A percentile compares a stretch with the other conserved stretches of the same genome.
Evolutionary conservation across 1,140 invertebrate genomes (phyloP).

Genomic region (Eumeta japonica): DNA sequence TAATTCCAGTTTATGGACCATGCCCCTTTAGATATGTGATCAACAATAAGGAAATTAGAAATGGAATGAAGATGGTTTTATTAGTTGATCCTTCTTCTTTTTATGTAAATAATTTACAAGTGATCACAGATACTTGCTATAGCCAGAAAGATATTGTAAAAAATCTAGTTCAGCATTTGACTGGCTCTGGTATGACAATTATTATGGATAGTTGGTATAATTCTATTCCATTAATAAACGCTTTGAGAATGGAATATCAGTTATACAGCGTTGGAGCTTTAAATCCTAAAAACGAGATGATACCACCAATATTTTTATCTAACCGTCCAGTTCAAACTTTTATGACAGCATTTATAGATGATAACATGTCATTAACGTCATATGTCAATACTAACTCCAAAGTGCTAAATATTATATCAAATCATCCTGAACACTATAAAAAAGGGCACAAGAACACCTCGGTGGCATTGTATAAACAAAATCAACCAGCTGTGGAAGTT

Average conservation of each 20-base stretch:
- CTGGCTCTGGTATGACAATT: constrained; percentile 33
- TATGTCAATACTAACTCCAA: constrained; percentile 26
- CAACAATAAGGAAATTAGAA: constrained; percentile 36
- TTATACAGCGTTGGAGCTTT: constrained; percentile 34
- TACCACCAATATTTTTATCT: constrained; percentile 39
- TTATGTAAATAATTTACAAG: constrained; percentile 53
- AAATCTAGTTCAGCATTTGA: constrained; percentile 42
- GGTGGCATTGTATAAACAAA: constrained; percentile 37
- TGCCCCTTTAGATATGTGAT: constrained; percentile 56
- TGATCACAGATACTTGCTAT: constrained; percentile 42
- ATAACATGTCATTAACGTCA: constrained; percentile 29
- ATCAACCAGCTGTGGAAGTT: constrained; percentile 44
- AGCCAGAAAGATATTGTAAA: constrained; percentile 30
- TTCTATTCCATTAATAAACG: constrained; percentile 28
- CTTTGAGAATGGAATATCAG: constrained; percentile 32
- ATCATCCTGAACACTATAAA: constrained; percentile 35
- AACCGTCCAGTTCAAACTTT: constrained; percentile 29
- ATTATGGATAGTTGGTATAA: constrained; percentile 43
- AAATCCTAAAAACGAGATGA: constrained; percentile 28
- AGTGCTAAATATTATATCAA: constrained; percentile 30
- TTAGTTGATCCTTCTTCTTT: constrained; percentile 47
- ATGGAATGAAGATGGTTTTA: constrained; percentile 46
- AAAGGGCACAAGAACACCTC: constrained; percentile 21
- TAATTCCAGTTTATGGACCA: constrained; percentile 46
- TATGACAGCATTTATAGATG: constrained; percentile 36